Evolutionary conservation across 35 echinoderm and acorn worm species (phyloP), one percentile per base, ranked within the genome.

Genomic region (Acanthaster planci): DNA sequence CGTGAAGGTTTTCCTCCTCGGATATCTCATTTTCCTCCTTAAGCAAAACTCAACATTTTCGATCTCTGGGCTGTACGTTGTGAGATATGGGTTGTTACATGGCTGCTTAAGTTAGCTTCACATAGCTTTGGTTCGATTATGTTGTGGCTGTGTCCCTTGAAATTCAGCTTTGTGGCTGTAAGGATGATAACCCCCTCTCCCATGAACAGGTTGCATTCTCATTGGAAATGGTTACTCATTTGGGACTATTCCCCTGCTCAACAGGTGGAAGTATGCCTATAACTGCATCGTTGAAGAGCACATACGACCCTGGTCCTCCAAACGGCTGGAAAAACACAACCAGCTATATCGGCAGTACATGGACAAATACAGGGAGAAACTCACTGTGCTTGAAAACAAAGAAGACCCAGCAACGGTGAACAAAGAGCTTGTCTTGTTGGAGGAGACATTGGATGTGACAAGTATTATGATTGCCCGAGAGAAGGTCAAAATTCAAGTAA

Each of bases 191-290:
- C n/a, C n/a, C n/a, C 15, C 37, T 42, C 30, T 19, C 40, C 52
- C 51, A 42, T 17, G 37, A 32, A 47, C 10, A 22, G 78, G 18
- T 80, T 50, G 8, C 55, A 57, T 12, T 14, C 55, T 57, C 12
- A 22, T 57, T 57, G 55, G 22, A n/a, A n/a, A n/a, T n/a, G n/a
- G n/a, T n/a, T n/a, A 47, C 4, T 47, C 12, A 12, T 47, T 47
- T 4, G 42, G 42, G 42, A 47, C 42, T 47, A 47, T 47, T 47
- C 4, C 12, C 42, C 12, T 47, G 42, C 42, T 4, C 12, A 12
- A 22, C 22, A 97, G 95, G 95, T 97, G 95, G 95, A 85, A 82
- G 36, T 97, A 90, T 88, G 91, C 95, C 29, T 93, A 93, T 47
- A 90, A 38, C 12, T 58, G 84, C 53, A 92, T 97, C 10, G 36